Base-by-base conservation (phyloP, 2,797 vertebrate genomes). In the Tokudaia muenninki region DNA sequence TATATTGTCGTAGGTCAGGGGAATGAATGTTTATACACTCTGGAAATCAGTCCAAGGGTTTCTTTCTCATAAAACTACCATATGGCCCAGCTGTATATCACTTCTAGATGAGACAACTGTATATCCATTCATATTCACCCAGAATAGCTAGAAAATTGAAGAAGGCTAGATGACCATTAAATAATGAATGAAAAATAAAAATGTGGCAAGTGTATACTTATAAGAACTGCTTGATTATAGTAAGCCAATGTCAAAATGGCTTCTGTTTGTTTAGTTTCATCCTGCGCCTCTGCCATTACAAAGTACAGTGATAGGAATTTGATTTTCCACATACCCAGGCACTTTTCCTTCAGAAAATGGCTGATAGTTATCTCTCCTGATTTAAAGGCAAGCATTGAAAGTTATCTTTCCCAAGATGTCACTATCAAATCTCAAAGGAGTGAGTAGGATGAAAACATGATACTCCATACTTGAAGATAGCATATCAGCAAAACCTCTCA, bases 361-460 rank as follows among this genome's bases (percentile, higher is more conserved):
- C 37, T 84, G 77, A 12, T 34, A 41, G 12, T 92, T 50, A 94
- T 57, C 14, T 74, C 29, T 67, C 29, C 11, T 91, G 75, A 81
- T 47, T n/a, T 90, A 72, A 95, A 92, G 67, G n/a, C 63, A 67
- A 4, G 13, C n/a, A 10, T 10, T 16, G 37, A 93, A 41, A 74
- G 13, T 59, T 78, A 74, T 16, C 31, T 96, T 83, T 17, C 22
- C 52, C 21, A 57, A 17, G 37, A 88, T 37, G n/a, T 90, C 44
- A 65, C 63, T 74, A 70, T 87, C 70, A 50, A 78, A 90, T 67
- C 74, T 94, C 83, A 87, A 75, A 59, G 52, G 75, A 94, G 79
- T 75, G 16, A 92, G 50, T 24, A 74, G 16, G 4, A 65, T 83
- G 70, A 93, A 52, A 96, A 89, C 37, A 57, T 2, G 0, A 29